phyloP scores from a whole-genome alignment of 2,888 invertebrate genomes.

The Schizotus pectinicornis region DNA sequence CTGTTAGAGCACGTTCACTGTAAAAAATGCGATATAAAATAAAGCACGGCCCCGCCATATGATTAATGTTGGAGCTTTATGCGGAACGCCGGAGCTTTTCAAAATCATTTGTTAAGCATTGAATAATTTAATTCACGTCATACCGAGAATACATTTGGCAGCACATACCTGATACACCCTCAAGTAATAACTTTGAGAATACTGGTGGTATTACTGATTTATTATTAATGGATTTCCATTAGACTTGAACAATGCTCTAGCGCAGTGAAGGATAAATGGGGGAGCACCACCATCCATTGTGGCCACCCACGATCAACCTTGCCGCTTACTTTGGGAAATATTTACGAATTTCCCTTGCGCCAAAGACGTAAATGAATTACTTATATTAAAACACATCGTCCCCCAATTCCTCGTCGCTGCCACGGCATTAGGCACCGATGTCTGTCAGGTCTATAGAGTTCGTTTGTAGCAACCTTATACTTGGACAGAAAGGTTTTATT shows the following conservation, averaged over 20 bases:
- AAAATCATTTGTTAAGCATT: constrained; percentile 11
- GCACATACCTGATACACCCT: constrained; percentile 35
- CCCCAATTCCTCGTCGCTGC: no score
- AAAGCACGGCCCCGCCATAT: no score
- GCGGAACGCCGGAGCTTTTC: no score
- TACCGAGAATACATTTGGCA: constrained; percentile 29
- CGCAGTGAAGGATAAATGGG: constrained; percentile 40
- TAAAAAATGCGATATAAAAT: constrained; percentile 7
- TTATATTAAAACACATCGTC: no score
- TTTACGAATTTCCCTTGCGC: constrained; percentile 34
- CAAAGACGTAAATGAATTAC: constrained; percentile 33
- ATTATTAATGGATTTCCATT: constrained; percentile 56
- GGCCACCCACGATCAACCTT: constrained; percentile 40
- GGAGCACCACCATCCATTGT: constrained; percentile 37
- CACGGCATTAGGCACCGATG: no score
- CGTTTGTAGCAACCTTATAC: no score
- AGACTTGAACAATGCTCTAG: constrained; percentile 52
- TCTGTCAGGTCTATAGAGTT: no score
- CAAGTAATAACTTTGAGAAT: constrained; percentile 42
- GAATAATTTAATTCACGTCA: constrained; percentile 31
- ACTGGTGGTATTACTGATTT: constrained; percentile 51
- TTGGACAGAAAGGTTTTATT: no score
- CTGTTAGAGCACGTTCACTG: constrained; percentile 16
- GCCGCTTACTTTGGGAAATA: constrained; percentile 32
- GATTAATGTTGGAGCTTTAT: no score